These are phyloP conservation scores for Chymomyza amoena DNA, from an alignment of 2,888 invertebrate genomes.

Conservation along the genomic window DNA sequence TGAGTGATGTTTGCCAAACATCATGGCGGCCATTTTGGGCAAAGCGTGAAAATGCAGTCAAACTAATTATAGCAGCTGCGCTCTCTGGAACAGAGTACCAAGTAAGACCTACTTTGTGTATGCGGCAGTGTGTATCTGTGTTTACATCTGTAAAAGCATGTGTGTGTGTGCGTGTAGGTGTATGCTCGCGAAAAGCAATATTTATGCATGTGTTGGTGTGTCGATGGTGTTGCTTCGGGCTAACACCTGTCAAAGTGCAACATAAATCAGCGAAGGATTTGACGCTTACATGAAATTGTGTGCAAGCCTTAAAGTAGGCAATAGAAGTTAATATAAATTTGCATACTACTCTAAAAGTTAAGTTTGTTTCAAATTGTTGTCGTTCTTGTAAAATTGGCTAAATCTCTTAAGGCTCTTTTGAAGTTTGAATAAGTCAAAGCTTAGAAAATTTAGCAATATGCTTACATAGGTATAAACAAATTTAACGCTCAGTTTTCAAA, in stretches of 20 bases:
- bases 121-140: not conserved
- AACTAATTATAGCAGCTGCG: constrained; percentile 42
- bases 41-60: constrained; percentile 34
- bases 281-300: not conserved
- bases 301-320: not conserved
- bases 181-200: not conserved
- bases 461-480: too few relatives aligned
- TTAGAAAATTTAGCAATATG: too few relatives aligned
- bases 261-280: constrained; percentile 13
- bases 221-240: constrained; percentile 20
- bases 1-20: not conserved
- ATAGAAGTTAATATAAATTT: not conserved
- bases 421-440: too few relatives aligned
- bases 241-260: constrained; percentile 20
- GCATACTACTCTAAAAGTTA: not conserved
- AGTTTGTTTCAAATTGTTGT: not conserved
- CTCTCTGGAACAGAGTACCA: too few relatives aligned
- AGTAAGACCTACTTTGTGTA: not conserved
- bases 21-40: not conserved
- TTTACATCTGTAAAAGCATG: not conserved
- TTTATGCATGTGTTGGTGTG: not conserved
- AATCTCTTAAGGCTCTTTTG: not conserved
- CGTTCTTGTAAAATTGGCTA: not conserved
- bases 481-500: too few relatives aligned
- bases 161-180: not conserved